Base-by-base conservation (phyloP, 2,113 vertebrate species). In the Dromas ardeola region DNA sequence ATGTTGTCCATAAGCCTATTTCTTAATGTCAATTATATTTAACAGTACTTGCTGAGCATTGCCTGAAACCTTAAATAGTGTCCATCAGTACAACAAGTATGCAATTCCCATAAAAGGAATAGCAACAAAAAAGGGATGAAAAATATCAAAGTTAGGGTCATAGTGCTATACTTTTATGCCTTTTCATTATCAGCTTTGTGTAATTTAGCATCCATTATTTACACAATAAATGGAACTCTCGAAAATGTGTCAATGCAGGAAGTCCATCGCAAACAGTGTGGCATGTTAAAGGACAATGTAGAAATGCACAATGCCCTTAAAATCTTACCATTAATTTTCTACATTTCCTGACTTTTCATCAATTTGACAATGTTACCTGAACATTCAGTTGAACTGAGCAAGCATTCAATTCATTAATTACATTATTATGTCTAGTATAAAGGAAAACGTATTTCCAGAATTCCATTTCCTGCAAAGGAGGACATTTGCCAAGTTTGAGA, bases 391-490 rank as follows among this genome's bases (percentile, higher is more conserved):
- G 20, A 93, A 69, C 30, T 32, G 61, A 84, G 29, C 38, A 63
- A 94, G 38, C 8, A 79, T 88, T 74, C 47, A 66, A 43, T 56
- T 84, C 23, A 58, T 91, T 95, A 76, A 81, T 89, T 81, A 81
- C 52, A 52, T 38, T 36, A 29, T 36, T 66, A 81, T 2, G 2
- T 61, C 56, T 65, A 72, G 5, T 52, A 87, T 45, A 49, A 71
- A 92, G 38, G 49, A 91, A 92, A 92, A 84, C 20, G 21, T 70
- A 43, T 82, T 96, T 92, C 80, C 40, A 81, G 56, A 85, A 88
- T 91, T 74, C 65, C 91, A 59, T 81, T 88, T 91, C 72, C 69
- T 86, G 52, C 69, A 65, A 55, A 90, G 62, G 20, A 92, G 49
- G n/a, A 21, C 16, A 81, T 94, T 92, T 92, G 15, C n/a, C 76